phyloP scores from a whole-genome alignment of 2,113 vertebrate genomes.

The Cebus imitator region DNA sequence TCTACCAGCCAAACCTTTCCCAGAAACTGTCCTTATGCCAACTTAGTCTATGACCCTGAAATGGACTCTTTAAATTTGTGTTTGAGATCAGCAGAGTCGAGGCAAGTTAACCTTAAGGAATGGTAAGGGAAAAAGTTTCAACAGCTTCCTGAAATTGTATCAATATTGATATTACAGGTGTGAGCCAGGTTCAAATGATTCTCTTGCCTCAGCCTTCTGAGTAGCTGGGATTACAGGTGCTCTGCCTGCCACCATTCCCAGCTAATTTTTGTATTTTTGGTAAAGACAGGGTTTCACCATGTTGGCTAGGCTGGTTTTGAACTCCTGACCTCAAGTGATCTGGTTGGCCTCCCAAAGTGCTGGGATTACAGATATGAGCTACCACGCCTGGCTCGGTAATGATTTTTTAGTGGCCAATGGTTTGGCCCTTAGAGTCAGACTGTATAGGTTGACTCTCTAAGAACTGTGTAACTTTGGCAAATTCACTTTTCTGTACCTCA shows the following conservation, averaged over 20 bases:
- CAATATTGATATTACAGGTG: background rate
- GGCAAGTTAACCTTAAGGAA: background rate
- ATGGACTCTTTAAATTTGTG: slow-evolving; percentile 10
- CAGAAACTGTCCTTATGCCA: background rate
- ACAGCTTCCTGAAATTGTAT: too few species aligned
- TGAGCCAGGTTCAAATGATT: background rate
- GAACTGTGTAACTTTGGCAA: slow-evolving; percentile 14
- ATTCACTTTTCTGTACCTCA: slow-evolving; percentile 28
- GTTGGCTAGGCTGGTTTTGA: background rate
- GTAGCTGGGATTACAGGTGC: too few species aligned
- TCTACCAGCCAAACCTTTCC: background rate
- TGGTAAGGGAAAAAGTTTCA: background rate
- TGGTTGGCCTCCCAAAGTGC: too few species aligned
- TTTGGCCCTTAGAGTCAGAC: background rate
- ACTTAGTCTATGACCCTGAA: background rate
- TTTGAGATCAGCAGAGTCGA: slow-evolving; percentile 19
- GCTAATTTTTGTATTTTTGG: too few species aligned
- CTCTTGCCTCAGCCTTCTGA: too few species aligned
- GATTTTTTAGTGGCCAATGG: slow-evolving; percentile 9
- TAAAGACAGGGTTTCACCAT: too few species aligned
- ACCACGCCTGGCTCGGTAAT: background rate
- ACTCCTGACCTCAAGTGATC: background rate
- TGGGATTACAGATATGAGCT: background rate
- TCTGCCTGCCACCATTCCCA: too few species aligned
- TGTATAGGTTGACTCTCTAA: slow-evolving; percentile 28